phyloP scores from a whole-genome alignment of 1,140 invertebrate genomes.

The Camponotus floridanus region DNA sequence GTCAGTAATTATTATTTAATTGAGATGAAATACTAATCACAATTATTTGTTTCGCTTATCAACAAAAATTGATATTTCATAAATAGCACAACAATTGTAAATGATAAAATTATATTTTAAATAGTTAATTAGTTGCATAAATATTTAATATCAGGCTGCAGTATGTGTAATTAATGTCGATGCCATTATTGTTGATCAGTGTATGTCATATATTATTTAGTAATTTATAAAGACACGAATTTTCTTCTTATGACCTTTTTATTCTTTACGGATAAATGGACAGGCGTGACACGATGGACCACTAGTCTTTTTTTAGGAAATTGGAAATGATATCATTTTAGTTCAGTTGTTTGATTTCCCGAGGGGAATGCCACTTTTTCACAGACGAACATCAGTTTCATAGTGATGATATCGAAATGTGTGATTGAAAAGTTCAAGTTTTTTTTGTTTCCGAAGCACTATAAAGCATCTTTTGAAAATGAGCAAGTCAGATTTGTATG shows the following conservation, averaged over 20 bases:
- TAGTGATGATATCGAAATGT: neutral
- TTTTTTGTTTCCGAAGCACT: neutral
- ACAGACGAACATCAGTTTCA: neutral
- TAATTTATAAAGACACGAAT: neutral
- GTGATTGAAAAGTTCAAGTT: neutral
- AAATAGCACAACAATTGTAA: neutral
- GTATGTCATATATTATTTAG: slow-evolving; percentile 21
- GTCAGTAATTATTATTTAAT: slow-evolving; percentile 27
- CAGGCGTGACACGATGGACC: neutral
- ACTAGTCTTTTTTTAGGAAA: neutral
- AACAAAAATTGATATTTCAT: slow-evolving; percentile 28
- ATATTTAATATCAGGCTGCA: slow-evolving; percentile 18
- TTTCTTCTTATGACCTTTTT: slow-evolving; percentile 1
- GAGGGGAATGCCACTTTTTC: slow-evolving; percentile 20
- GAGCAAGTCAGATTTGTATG: neutral
- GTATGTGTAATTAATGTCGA: neutral
- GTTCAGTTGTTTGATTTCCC: slow-evolving; percentile 60
- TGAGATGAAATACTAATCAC: neutral
- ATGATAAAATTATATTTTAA: slow-evolving; percentile 32
- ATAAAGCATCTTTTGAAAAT: neutral
- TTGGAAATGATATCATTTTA: slow-evolving; percentile 27
- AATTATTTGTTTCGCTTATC: slow-evolving; percentile 9
- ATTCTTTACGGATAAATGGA: neutral
- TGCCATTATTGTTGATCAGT: neutral
- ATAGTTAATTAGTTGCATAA: slow-evolving; percentile 9